Percentiles rank a stretch among this genome's conserved stretches.
Evolutionary conservation across 2,113 vertebrate species (phyloP).

Genomic region (Scomber japonicus): DNA sequence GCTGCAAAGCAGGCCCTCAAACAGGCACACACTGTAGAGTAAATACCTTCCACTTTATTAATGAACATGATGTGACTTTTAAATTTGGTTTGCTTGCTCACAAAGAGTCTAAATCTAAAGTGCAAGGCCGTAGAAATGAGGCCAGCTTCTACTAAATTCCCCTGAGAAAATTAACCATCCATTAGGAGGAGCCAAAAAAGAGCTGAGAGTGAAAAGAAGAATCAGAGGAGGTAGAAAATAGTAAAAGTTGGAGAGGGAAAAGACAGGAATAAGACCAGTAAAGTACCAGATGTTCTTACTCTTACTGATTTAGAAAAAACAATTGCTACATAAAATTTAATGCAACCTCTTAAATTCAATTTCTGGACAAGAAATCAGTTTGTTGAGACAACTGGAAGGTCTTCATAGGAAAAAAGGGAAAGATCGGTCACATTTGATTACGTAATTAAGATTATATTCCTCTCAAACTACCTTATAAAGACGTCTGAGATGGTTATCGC

Average conservation of each 20-base stretch:
- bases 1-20: background rate
- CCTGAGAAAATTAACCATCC: background rate
- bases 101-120: background rate
- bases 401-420: too few species aligned
- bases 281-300: too few species aligned
- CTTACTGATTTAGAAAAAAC: too few species aligned
- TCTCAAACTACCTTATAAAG: too few species aligned
- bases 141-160: background rate
- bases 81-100: conserved; percentile 29
- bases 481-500: too few species aligned
- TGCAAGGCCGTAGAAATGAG: background rate
- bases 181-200: background rate
- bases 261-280: too few species aligned
- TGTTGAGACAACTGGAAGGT: background rate
- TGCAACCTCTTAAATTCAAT: background rate
- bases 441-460: too few species aligned
- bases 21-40: background rate
- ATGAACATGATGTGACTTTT: conserved; percentile 35
- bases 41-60: conserved; percentile 11
- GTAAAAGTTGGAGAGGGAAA: too few species aligned
- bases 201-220: too few species aligned
- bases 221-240: too few species aligned
- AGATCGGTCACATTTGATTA: background rate
- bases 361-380: background rate
- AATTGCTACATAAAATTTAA: background rate